Evolutionary conservation across 2,113 vertebrate genomes (phyloP).

Genomic region (Vanacampus margaritifer): DNA sequence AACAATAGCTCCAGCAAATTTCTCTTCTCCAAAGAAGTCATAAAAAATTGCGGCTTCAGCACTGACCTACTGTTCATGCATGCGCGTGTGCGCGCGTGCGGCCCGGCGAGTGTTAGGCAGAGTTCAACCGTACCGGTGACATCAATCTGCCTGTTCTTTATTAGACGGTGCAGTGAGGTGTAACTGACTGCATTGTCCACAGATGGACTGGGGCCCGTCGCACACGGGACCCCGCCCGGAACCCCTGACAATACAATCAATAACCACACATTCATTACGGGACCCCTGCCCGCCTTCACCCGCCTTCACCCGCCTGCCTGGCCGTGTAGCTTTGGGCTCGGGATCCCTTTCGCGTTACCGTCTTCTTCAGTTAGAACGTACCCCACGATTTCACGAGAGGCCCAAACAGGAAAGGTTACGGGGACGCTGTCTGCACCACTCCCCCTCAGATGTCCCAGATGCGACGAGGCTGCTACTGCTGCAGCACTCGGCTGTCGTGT

Average conservation of each 20-base stretch:
- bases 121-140: slow-evolving; percentile 72
- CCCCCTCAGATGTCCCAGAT: slow-evolving; percentile 2
- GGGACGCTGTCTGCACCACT: slow-evolving; percentile 11
- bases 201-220: slow-evolving; percentile 75
- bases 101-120: slow-evolving; percentile 67
- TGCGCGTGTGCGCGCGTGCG: neutral
- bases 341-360: neutral
- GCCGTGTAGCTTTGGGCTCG: slow-evolving; percentile 22
- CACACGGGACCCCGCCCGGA: slow-evolving; percentile 67
- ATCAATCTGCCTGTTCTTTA: slow-evolving; percentile 80
- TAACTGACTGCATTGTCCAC: slow-evolving; percentile 81
- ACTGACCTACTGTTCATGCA: slow-evolving; percentile 9
- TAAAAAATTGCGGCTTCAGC: slow-evolving; percentile 27
- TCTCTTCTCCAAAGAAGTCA: slow-evolving; percentile 5
- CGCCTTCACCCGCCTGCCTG: slow-evolving; percentile 37
- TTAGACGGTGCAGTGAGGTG: slow-evolving; percentile 78
- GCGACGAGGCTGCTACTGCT: slow-evolving; percentile 4
- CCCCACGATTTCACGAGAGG: slow-evolving; percentile 4
- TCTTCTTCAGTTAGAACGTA: neutral
- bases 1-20: slow-evolving; percentile 10
- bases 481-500: slow-evolving; percentile 28
- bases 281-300: slow-evolving; percentile 42
- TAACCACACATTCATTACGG: slow-evolving; percentile 73
- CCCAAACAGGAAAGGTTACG: slow-evolving; percentile 5
- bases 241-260: slow-evolving; percentile 78